Percentiles rank a stretch among this genome's conserved stretches.
These are phyloP conservation scores for Coregonus ussuriensis DNA, from an alignment of 2,797 vertebrate genomes.

Conservation along the genomic window DNA sequence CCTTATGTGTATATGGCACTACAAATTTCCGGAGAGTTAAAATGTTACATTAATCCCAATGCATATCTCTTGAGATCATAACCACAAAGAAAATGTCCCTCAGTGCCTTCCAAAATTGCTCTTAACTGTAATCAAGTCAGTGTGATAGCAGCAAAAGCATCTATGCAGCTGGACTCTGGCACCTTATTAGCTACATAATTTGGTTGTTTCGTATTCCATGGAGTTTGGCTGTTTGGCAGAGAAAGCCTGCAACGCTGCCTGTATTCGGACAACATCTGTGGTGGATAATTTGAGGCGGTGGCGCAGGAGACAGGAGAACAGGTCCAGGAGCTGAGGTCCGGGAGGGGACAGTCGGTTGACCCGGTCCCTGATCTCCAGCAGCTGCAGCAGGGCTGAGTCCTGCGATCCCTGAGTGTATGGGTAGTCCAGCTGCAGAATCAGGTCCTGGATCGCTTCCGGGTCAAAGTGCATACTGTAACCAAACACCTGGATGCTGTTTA, in stretches of 20 bases:
- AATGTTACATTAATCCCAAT: slow-evolving; percentile 52
- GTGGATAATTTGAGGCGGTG: slow-evolving; percentile 95
- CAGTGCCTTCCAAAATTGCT: slow-evolving; percentile 47
- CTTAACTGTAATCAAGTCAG: slow-evolving; percentile 50
- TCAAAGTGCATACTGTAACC: slow-evolving; percentile 99
- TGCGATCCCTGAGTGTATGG: slow-evolving; percentile 97
- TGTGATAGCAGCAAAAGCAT: slow-evolving; percentile 57
- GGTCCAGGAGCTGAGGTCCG: slow-evolving; percentile 88
- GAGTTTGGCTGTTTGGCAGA: slow-evolving; percentile 95
- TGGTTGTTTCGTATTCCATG: slow-evolving; percentile 96
- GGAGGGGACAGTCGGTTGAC: slow-evolving; percentile 96
- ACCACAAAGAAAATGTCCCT: slow-evolving; percentile 56
- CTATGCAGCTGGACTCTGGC: slow-evolving; percentile 53
- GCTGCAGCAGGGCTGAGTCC: slow-evolving; percentile 93
- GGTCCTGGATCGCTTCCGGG: slow-evolving; percentile 94
- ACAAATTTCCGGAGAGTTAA: slow-evolving; percentile 69
- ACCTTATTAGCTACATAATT: slow-evolving; percentile 96
- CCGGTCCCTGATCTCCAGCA: slow-evolving; percentile 93
- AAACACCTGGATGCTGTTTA: slow-evolving; percentile 95
- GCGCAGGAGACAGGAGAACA: slow-evolving; percentile 95
- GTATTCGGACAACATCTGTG: slow-evolving; percentile 93
- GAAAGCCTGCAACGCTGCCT: slow-evolving; percentile 92
- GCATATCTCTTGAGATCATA: slow-evolving; percentile 49
- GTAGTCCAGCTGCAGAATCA: slow-evolving; percentile 97
- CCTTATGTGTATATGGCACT: slow-evolving; percentile 53